Base-by-base conservation (phyloP, 2,797 vertebrate genomes). In the Crypturellus tataupa region DNA sequence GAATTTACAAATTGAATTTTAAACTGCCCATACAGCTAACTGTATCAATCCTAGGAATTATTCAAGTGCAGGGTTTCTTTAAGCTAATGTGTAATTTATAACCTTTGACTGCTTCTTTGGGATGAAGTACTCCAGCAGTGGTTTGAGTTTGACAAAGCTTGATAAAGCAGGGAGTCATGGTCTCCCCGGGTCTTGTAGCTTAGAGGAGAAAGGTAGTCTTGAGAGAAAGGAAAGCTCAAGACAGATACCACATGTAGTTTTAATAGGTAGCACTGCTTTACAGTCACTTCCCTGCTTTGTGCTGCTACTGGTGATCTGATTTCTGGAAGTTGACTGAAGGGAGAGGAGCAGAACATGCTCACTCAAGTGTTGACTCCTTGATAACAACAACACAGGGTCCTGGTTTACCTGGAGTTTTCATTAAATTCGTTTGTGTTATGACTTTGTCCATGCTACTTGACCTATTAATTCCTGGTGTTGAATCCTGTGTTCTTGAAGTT, bases 121-220 rank as follows among this genome's bases (percentile, higher is more conserved):
- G 59, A 64, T 68, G 31, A 89, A 72, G 62, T 71, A 24, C 40
- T 78, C 56, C 11, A 35, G 8, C 6, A 37, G 47, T 42, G 47
- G 46, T 44, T 20, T 51, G 63, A 70, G 17, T 79, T 55, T 92
- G 84, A 85, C 47, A 85, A 89, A 92, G n/a, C 44, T n/a, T 89
- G 59, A 23, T 40, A 65, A 18, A 14, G 1, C 1, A 13, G 3
- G 67, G 44, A 77, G 44, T n/a, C 71, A 27, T 9, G 21, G 59
- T 39, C 65, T n/a, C 40, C 51, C 25, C 0, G 2, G 44, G 42
- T 4, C 51, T 78, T 46, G 46, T 53, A 77, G 19, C 19, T 75
- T 23, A 37, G 15, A 37, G 29, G n/a, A n/a, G 0, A 55, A 87
- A 82, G 15, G 13, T 39, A 12, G 21, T 3, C 39, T 37, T 56